These are phyloP conservation scores for Eupeodes corollae DNA, from an alignment of 1,140 invertebrate species.

Conservation along the genomic window DNA sequence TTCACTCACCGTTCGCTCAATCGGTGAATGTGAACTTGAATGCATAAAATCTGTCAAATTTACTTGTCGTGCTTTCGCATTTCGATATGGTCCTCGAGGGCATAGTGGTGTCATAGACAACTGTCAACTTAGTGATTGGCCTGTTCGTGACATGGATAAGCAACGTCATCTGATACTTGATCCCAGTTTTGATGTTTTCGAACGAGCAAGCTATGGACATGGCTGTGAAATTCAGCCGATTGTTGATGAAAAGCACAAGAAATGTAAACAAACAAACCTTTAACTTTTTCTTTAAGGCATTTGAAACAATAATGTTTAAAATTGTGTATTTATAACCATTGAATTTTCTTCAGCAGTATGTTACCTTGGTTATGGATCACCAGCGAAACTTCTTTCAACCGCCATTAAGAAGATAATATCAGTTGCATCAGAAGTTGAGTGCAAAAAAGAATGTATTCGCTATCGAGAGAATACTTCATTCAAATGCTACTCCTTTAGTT, in stretches of 20 bases:
- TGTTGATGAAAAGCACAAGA: conserved; percentile 38
- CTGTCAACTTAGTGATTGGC: conserved; percentile 61
- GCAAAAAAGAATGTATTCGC: conserved; percentile 53
- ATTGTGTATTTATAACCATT: not conserved
- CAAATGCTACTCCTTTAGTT: conserved; percentile 61
- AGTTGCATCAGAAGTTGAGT: conserved; percentile 52
- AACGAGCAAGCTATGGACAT: conserved; percentile 63
- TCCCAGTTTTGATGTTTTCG: conserved; percentile 58
- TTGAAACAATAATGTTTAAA: not conserved
- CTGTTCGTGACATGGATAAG: conserved; percentile 50
- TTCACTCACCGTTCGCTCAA: conserved; percentile 49
- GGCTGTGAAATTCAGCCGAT: conserved; percentile 57
- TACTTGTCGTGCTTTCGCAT: conserved; percentile 66
- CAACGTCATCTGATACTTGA: conserved; percentile 45
- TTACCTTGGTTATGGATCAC: conserved; percentile 58
- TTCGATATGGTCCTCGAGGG: conserved; percentile 51
- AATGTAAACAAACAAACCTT: conserved; percentile 36
- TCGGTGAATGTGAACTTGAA: conserved; percentile 64
- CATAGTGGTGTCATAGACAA: conserved; percentile 52
- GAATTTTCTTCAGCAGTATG: conserved; percentile 43
- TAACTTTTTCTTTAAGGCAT: not conserved
- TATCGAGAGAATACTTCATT: conserved; percentile 46
- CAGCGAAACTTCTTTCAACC: conserved; percentile 52
- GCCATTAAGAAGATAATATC: conserved; percentile 50
- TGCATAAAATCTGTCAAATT: conserved; percentile 55